phyloP scores from a whole-genome alignment of 1,140 invertebrate genomes.

The Lucilia cuprina region DNA sequence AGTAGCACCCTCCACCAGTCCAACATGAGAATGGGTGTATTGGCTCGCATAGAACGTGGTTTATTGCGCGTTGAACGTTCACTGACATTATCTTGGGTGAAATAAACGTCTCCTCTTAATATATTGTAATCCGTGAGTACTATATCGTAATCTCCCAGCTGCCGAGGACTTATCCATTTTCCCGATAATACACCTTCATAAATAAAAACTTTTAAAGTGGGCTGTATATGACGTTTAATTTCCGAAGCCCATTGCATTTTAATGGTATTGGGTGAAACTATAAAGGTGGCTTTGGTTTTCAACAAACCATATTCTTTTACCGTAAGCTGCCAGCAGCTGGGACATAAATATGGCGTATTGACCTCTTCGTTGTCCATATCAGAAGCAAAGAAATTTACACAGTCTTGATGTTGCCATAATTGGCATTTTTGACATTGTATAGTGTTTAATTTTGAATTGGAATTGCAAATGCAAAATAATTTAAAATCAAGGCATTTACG shows the following conservation, averaged over 20 bases:
- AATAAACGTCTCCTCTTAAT: constrained; percentile 69
- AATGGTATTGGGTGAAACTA: constrained; percentile 76
- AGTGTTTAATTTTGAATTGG: neutral
- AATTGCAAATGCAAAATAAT: constrained; percentile 47
- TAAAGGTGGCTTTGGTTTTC: constrained; percentile 72
- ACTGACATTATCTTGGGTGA: constrained; percentile 51
- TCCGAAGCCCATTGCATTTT: constrained; percentile 79
- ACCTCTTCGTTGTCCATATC: neutral
- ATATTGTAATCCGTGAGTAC: constrained; percentile 78
- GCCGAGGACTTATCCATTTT: constrained; percentile 72
- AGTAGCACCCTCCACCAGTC: constrained; percentile 82
- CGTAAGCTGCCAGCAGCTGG: constrained; percentile 51
- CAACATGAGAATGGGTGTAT: constrained; percentile 71
- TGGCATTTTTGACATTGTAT: constrained; percentile 45
- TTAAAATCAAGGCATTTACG: neutral
- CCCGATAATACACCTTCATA: constrained; percentile 67
- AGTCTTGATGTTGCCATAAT: constrained; percentile 48
- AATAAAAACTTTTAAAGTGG: constrained; percentile 63
- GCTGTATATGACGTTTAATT: constrained; percentile 71
- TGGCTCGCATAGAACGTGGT: constrained; percentile 55
- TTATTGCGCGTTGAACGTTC: constrained; percentile 47
- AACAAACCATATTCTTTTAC: constrained; percentile 52
- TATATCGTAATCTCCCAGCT: constrained; percentile 74
- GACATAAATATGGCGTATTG: constrained; percentile 47
- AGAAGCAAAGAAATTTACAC: constrained; percentile 39